phyloP scores from a whole-genome alignment of 2,797 vertebrate genomes.

The Alfaro cultratus region DNA sequence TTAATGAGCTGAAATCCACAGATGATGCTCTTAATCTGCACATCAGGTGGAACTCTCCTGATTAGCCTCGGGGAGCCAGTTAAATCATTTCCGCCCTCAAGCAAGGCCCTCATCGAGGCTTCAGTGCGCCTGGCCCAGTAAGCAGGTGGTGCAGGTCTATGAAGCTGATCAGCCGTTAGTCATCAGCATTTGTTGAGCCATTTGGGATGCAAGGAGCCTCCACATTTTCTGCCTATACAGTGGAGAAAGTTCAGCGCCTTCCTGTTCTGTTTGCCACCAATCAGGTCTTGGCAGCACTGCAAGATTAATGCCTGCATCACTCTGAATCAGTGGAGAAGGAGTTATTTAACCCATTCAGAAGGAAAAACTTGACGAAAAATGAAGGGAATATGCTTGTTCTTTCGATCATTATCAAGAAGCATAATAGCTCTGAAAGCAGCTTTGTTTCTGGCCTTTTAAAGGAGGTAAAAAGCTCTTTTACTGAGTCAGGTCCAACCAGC shows the following conservation, averaged over 20 bases:
- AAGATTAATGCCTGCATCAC: slow-evolving; percentile 18
- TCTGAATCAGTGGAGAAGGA: slow-evolving; percentile 10
- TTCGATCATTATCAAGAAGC: slow-evolving; percentile 11
- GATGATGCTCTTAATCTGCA: not conserved
- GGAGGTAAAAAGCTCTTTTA: slow-evolving; percentile 6
- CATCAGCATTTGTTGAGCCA: slow-evolving; percentile 54
- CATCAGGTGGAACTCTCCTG: slow-evolving; percentile 17
- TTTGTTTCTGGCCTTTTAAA: slow-evolving; percentile 21
- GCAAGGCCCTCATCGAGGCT: slow-evolving; percentile 25
- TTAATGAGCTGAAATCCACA: not conserved
- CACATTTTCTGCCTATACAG: slow-evolving; percentile 19
- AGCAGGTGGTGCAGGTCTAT: slow-evolving; percentile 60
- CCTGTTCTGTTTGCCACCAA: slow-evolving; percentile 19
- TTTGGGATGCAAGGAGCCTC: slow-evolving; percentile 41
- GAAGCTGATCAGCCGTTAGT: slow-evolving; percentile 52
- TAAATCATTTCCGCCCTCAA: slow-evolving; percentile 29
- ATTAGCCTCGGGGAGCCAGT: slow-evolving; percentile 11
- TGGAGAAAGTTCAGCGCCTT: slow-evolving; percentile 23
- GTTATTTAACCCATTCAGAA: not conserved
- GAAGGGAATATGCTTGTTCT: not conserved
- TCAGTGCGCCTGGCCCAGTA: slow-evolving; percentile 14
- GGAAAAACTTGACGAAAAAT: slow-evolving; percentile 1
- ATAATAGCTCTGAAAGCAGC: not conserved
- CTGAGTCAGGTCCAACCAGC: not conserved
- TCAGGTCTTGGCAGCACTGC: slow-evolving; percentile 10